Percentiles rank a stretch among this genome's conserved stretches.
phyloP scores from a whole-genome alignment of 1,140 invertebrate genomes.

The Ceratitis capitata region DNA sequence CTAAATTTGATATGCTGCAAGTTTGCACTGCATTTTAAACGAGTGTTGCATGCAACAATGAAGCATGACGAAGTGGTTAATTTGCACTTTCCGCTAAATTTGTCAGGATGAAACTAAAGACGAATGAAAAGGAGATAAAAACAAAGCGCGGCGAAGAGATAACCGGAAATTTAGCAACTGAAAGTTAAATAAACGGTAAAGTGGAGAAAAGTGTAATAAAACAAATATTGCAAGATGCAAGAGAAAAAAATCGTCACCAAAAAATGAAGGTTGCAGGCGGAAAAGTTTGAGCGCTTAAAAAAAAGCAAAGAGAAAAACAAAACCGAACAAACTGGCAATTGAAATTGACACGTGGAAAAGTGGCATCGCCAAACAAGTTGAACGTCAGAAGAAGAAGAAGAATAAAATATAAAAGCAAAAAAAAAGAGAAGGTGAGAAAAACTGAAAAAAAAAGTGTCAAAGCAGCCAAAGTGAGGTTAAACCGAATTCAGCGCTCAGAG shows the following conservation, averaged over 20 bases:
- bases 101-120: slow-evolving; percentile 13
- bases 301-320: background rate
- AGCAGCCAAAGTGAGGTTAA: background rate
- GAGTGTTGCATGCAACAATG: slow-evolving; percentile 7
- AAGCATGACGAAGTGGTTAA: slow-evolving; percentile 1
- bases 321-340: background rate
- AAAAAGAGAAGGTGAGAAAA: background rate
- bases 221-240: background rate
- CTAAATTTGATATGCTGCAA: background rate
- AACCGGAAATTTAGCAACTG: background rate
- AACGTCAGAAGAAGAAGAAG: background rate
- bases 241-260: background rate
- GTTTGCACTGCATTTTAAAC: background rate
- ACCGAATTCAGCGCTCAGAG: too few relatives aligned
- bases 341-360: slow-evolving; percentile 34
- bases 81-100: slow-evolving; percentile 34
- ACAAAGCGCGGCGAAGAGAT: background rate
- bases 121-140: background rate
- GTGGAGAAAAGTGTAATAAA: background rate
- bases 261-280: background rate
- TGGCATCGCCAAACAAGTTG: background rate
- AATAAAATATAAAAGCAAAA: too few relatives aligned
- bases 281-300: background rate
- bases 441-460: background rate
- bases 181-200: background rate